These are phyloP conservation scores for Tetramorium parvispinum DNA, from an alignment of 1,140 invertebrate genomes.

Conservation along the genomic window DNA sequence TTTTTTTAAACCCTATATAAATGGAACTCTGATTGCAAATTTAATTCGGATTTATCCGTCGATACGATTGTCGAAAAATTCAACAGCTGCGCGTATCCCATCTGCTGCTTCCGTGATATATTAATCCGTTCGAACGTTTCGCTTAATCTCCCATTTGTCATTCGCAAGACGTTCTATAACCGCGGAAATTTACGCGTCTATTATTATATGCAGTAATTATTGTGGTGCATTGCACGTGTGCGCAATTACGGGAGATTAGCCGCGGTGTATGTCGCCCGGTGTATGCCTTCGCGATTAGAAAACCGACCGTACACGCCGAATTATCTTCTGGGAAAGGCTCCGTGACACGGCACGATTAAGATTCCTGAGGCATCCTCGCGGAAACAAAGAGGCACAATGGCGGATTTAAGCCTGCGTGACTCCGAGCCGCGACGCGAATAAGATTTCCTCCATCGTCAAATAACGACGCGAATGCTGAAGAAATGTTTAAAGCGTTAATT, in stretches of 20 bases:
- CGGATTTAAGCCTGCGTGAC: constrained; percentile 11
- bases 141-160: background rate
- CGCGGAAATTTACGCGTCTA: background rate
- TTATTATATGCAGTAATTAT: constrained; percentile 4
- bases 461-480: background rate
- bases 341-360: constrained; percentile 19
- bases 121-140: constrained; percentile 30
- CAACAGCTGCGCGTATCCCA: background rate
- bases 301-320: background rate
- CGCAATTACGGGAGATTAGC: constrained; percentile 9
- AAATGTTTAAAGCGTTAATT: background rate
- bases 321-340: constrained; percentile 17
- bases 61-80: background rate
- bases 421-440: background rate
- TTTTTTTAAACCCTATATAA: background rate
- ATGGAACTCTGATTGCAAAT: background rate
- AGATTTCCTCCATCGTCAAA: background rate
- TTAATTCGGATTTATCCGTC: constrained; percentile 2
- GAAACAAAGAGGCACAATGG: constrained; percentile 2
- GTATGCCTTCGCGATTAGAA: background rate
- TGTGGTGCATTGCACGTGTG: background rate
- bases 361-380: constrained; percentile 3
- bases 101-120: background rate
- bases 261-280: background rate
- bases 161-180: background rate